Base-by-base conservation (phyloP, 2,888 invertebrate species). In the Caenorhabditis doughertyi region DNA sequence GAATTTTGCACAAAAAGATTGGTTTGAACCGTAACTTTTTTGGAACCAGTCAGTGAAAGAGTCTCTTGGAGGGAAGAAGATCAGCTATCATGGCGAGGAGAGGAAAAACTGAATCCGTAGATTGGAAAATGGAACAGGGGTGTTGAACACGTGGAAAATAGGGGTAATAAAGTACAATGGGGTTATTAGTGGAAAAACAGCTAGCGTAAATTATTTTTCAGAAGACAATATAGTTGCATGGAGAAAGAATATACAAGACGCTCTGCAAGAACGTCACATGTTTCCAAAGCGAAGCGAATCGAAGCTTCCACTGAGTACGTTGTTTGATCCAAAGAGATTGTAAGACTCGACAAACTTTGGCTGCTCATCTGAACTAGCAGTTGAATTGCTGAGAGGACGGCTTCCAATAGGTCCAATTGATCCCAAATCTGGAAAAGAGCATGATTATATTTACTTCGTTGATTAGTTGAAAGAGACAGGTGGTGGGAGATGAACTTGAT, bases 311-410 rank as follows among this genome's bases (percentile, higher is more conserved):
- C 21, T 32, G 32, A 64, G 64, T 9, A 64, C 16, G 27, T 64
- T 29, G n/a, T 64, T 64, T 21, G 64, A n/a, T n/a, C 29, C 64
- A 32, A 64, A 64, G 11, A 64, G 32, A 32, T 64, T 32, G 64
- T 64, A 64, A 18, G 47, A 25, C 16, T 64, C 64, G 29, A 49
- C 8, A 16, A 32, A 11, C 4, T 23, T 47, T 49, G 18, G 64
- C 21, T 27, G 64, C 1, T 64, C 64, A 4, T 64, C 64, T 13
- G 64, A 64, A 49, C 64, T 64, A 8, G 49, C 13, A 32, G 64
- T 64, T 2, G 64, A 64, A 21, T 44, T 64, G 64, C 64, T 64
- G 5, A 29, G 32, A 18, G 64, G 64, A 21, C 64, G 64, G 13
- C 9, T 42, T 3, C 16, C 42, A 42, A 8, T 8, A 11, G 42